These are phyloP conservation scores for Lamellibrachia columna DNA, from an alignment of 2,888 invertebrate species.

Conservation along the genomic window DNA sequence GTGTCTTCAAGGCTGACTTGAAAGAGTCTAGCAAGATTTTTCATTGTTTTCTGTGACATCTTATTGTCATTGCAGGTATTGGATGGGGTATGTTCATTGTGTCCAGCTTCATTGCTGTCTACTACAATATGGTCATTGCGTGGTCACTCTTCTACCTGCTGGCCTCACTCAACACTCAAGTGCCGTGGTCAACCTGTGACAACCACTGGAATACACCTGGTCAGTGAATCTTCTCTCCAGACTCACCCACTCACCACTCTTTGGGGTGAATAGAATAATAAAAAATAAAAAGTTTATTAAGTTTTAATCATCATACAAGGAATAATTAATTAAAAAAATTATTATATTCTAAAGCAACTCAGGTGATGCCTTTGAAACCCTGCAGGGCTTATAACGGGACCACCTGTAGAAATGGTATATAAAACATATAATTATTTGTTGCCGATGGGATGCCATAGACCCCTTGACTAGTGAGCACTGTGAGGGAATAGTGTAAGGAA, in stretches of 20 bases:
- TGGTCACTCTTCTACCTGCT: slow-evolving; percentile 70
- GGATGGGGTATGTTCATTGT: slow-evolving; percentile 71
- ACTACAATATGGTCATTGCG: slow-evolving; percentile 70
- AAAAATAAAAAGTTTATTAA: too few relatives aligned
- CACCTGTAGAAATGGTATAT: too few relatives aligned
- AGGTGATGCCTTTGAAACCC: too few relatives aligned
- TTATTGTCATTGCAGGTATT: slow-evolving; percentile 63
- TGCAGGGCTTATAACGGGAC: too few relatives aligned
- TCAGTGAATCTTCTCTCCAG: slow-evolving; percentile 20
- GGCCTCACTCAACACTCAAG: slow-evolving; percentile 64
- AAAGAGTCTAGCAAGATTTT: neutral
- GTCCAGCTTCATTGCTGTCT: slow-evolving; percentile 68
- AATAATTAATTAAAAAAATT: too few relatives aligned
- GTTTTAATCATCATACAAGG: too few relatives aligned
- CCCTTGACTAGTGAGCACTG: neutral
- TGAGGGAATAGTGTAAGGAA: neutral
- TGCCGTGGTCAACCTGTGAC: slow-evolving; percentile 68
- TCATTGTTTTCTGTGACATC: neutral
- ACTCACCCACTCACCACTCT: neutral
- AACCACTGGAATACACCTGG: slow-evolving; percentile 56
- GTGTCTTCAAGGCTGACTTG: neutral
- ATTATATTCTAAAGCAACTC: too few relatives aligned
- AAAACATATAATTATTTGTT: too few relatives aligned
- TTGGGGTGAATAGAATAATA: neutral
- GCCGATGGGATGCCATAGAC: too few relatives aligned